Conservation (phyloP, 1,140 invertebrate species). For the Caenorhabditis briggsae region DNA sequence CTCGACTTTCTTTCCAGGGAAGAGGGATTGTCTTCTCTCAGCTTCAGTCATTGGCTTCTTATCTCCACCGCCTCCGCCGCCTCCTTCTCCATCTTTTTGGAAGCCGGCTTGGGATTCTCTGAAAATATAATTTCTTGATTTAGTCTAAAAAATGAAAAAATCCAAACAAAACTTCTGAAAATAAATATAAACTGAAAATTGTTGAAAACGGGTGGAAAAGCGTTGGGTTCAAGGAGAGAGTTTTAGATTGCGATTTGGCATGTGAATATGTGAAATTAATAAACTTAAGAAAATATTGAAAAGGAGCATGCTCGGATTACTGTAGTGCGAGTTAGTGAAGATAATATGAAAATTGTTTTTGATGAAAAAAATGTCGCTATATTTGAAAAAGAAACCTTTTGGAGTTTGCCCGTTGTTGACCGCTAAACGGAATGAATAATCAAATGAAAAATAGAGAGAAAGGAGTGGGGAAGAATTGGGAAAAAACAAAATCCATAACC, state of each 20-base stretch:
- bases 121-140: neutral
- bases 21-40: slow-evolving; percentile 75
- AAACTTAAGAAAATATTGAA: neutral
- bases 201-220: slow-evolving; percentile 7
- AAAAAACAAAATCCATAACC: neutral
- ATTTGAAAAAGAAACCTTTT: slow-evolving; percentile 30
- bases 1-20: slow-evolving; percentile 77
- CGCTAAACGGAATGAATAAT: slow-evolving; percentile 50
- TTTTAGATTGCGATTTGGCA: slow-evolving; percentile 17
- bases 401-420: slow-evolving; percentile 31
- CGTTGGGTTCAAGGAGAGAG: neutral
- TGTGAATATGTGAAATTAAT: slow-evolving; percentile 35
- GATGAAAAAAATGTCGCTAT: neutral
- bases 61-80: slow-evolving; percentile 59
- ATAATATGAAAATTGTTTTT: neutral
- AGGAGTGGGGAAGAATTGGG: neutral
- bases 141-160: neutral
- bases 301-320: slow-evolving; percentile 39
- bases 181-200: slow-evolving; percentile 30
- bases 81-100: slow-evolving; percentile 52
- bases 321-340: slow-evolving; percentile 51
- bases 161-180: slow-evolving; percentile 9
- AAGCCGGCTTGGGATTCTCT: slow-evolving; percentile 61
- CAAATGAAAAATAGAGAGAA: slow-evolving; percentile 2
- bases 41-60: slow-evolving; percentile 74